phyloP scores from a whole-genome alignment of 2,888 invertebrate genomes.

The Rutpela maculata region DNA sequence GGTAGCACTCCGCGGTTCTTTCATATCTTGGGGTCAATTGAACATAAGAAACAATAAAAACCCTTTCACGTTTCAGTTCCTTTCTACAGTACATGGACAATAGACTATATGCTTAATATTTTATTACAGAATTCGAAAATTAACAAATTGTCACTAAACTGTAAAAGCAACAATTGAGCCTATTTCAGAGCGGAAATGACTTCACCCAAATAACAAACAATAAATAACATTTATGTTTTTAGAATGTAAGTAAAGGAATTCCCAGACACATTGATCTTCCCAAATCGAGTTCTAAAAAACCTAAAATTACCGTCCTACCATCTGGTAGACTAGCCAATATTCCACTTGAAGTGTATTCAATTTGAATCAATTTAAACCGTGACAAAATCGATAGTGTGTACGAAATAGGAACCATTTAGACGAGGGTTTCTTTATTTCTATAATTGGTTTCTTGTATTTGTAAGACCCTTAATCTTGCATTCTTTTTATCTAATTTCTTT shows the following conservation, averaged over 20 bases:
- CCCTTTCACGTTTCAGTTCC: too few species aligned
- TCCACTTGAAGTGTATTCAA: constrained; percentile 57
- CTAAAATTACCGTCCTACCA: constrained; percentile 34
- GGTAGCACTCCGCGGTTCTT: too few species aligned
- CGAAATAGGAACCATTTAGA: constrained; percentile 52
- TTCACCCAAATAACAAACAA: neutral
- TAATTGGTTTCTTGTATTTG: constrained; percentile 69
- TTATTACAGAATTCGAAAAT: too few species aligned
- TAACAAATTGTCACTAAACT: too few species aligned
- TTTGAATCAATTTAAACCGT: constrained; percentile 61
- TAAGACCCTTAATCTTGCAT: constrained; percentile 62
- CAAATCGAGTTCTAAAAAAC: constrained; percentile 17
- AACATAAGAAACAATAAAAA: too few species aligned
- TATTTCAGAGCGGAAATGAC: constrained; percentile 17
- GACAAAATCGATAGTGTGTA: constrained; percentile 58
- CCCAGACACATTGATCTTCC: constrained; percentile 22
- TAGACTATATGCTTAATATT: too few species aligned
- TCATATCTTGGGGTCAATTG: too few species aligned
- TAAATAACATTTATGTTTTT: constrained; percentile 8
- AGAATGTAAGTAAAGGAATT: constrained; percentile 15
- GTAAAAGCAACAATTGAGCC: neutral
- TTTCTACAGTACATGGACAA: too few species aligned
- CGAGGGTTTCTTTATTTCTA: constrained; percentile 62
- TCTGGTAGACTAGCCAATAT: constrained; percentile 49
- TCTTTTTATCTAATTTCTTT: constrained; percentile 65